Conservation (phyloP, 2,797 vertebrate species). For the Rhinichthys osculus region DNA sequence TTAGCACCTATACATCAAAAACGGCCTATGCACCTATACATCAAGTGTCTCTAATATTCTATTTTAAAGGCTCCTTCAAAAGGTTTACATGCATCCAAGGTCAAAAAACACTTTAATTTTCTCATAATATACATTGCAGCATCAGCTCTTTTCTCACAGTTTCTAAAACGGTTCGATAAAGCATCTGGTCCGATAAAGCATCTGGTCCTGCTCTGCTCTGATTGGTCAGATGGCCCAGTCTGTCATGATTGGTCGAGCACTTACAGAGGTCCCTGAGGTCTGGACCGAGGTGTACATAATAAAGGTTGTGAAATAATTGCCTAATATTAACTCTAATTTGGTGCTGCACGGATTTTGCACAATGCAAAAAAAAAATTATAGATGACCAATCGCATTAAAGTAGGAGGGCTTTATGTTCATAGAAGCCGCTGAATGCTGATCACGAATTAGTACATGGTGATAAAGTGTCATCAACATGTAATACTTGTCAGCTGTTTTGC, state of each 20-base stretch:
- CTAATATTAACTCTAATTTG: not conserved
- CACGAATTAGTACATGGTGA: too few relatives aligned
- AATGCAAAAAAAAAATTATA: not conserved
- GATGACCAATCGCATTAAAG: not conserved
- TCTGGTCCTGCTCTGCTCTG: not conserved
- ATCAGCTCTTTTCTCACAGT: not conserved
- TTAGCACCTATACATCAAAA: not conserved
- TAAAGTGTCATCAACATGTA: too few relatives aligned
- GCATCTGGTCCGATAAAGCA: too few relatives aligned
- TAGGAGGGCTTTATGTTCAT: too few relatives aligned
- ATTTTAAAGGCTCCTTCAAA: not conserved
- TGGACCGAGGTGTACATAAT: not conserved
- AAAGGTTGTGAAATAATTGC: not conserved
- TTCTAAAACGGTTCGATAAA: not conserved
- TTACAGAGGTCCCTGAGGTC: not conserved
- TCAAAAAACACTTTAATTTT: not conserved
- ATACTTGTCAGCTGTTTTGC: not conserved
- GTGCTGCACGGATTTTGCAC: not conserved
- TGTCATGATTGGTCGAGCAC: not conserved
- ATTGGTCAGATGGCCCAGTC: not conserved
- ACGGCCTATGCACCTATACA: too few relatives aligned
- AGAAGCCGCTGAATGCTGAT: too few relatives aligned
- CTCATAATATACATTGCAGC: not conserved
- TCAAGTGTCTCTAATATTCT: not conserved
- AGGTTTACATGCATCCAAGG: not conserved